Conservation (phyloP, 2,113 vertebrate genomes). For the Trinectes maculatus region DNA sequence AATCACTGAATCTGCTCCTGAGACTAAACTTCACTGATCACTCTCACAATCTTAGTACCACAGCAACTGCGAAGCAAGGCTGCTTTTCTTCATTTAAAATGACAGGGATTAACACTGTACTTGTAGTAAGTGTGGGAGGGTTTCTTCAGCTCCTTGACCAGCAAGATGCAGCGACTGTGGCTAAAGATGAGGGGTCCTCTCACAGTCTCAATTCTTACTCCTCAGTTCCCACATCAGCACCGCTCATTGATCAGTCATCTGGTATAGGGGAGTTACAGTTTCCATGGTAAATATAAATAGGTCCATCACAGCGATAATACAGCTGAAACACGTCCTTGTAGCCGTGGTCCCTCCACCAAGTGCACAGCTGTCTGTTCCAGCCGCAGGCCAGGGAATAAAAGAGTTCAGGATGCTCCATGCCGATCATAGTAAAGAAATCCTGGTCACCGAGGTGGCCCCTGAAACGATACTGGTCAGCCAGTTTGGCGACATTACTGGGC, state of each 20-base stretch:
- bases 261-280: slow-evolving; percentile 96
- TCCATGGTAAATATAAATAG: slow-evolving; percentile 91
- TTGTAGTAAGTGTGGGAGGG: background rate
- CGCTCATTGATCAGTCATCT: slow-evolving; percentile 78
- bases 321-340: slow-evolving; percentile 90
- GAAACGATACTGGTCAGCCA: slow-evolving; percentile 92
- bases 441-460: slow-evolving; percentile 96
- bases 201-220: background rate
- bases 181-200: background rate
- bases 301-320: slow-evolving; percentile 91
- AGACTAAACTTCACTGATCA: background rate
- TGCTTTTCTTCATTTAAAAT: slow-evolving; percentile 11
- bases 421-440: slow-evolving; percentile 98
- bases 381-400: slow-evolving; percentile 91
- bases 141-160: slow-evolving; percentile 42
- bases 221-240: background rate
- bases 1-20: background rate
- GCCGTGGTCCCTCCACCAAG: slow-evolving; percentile 97
- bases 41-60: slow-evolving; percentile 5
- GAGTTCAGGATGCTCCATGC: slow-evolving; percentile 94
- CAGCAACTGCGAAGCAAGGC: background rate
- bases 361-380: slow-evolving; percentile 97
- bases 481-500: slow-evolving; percentile 82
- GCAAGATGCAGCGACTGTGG: slow-evolving; percentile 43
- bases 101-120: background rate